Base-by-base conservation (phyloP, 2,888 invertebrate genomes). In the Pyrrhia umbra region DNA sequence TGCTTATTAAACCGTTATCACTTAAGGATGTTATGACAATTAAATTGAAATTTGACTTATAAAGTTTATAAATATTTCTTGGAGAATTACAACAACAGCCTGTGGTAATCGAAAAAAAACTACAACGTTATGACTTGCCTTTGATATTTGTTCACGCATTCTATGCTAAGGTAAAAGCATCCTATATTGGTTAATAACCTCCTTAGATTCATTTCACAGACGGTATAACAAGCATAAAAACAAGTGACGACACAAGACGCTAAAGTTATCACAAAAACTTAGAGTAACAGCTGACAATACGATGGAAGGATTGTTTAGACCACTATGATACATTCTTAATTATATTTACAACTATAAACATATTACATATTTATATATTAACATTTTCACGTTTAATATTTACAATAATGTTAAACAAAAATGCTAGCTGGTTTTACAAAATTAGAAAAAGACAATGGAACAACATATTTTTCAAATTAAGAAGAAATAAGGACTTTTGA, bases 221-320 rank as follows among this genome's bases (percentile, higher is more conserved):
- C 10, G 13, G 3, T 30, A 10, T 30, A 30, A 30, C 30, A 34
- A 34, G n/a, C 9, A 34, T 6, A n/a, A 34, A 50, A 49, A 54
- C 15, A 25, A 52, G 21, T 46, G n/a, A 54, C 70, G 9, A 52
- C 20, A 40, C 39, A 46, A 63, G 63, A 27, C 30, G 25, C 23
- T 46, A 39, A 61, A 59, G 20, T 46, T 40, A 47, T 54, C n/a
- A 40, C 13, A 27, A 21, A 30, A 68, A 67, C 27, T 20, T 21
- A 56, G 30, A 64, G 47, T 30, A 55, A 25, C 1, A 62, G 51
- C 40, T 63, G 21, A 45, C 57, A 43, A 10, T 49, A 57, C 51
- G 55, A 47, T 75, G 80, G 76, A 79, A 84, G 77, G 74, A 78
- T 70, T 82, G 39, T 62, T 82, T 81, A 83, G 78, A 82, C 81